phyloP scores from a whole-genome alignment of 2,797 vertebrate genomes.

The Leptatherina wallacei region DNA sequence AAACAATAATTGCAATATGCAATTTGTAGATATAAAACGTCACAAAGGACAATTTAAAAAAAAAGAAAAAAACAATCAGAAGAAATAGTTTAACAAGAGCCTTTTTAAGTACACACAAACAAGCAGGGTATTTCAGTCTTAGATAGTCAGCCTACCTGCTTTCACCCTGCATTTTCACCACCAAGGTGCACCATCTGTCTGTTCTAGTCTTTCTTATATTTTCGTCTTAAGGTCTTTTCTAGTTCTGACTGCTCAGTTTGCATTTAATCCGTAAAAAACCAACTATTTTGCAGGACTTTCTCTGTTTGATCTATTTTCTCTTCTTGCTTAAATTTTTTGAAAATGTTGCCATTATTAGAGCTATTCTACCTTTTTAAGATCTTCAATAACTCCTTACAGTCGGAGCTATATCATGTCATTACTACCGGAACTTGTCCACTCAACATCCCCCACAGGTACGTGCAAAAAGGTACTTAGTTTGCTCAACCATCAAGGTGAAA shows the following conservation, averaged over 20 bases:
- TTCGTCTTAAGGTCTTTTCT: conserved; percentile 22
- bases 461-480: conserved; percentile 59
- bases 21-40: conserved; percentile 25
- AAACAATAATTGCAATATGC: conserved; percentile 20
- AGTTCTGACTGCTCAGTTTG: conserved; percentile 1
- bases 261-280: conserved; percentile 28
- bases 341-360: conserved; percentile 24
- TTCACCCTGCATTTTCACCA: neutral
- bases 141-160: neutral
- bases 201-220: conserved; percentile 15
- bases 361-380: conserved; percentile 21
- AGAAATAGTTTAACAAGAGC: neutral
- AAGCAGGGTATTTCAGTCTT: neutral
- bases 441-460: conserved; percentile 46
- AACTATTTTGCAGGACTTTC: conserved; percentile 24
- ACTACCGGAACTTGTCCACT: conserved; percentile 56
- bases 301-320: conserved; percentile 15
- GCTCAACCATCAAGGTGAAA: conserved; percentile 62
- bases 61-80: conserved; percentile 4
- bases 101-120: neutral
- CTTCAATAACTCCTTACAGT: conserved; percentile 28
- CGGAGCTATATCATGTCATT: conserved; percentile 37
- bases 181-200: neutral
- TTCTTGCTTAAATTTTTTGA: conserved; percentile 10
- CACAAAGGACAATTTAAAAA: conserved; percentile 4